Evolutionary conservation across 1,140 invertebrate genomes (phyloP).

Genomic region (Rhopalosiphum padi): DNA sequence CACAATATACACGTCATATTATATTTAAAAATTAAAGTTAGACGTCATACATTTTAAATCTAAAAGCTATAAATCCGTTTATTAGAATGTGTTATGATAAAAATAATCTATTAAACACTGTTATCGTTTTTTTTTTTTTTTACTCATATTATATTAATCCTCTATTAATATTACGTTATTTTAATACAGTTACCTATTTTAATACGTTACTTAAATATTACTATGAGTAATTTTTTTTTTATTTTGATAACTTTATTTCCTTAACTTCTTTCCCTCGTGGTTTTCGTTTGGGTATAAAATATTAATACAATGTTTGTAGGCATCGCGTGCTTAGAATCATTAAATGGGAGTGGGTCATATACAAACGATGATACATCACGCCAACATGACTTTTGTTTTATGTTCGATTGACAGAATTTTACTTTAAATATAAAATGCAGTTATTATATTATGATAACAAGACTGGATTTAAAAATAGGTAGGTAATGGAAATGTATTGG

Average conservation of each 20-base stretch:
- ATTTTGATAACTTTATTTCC: not conserved
- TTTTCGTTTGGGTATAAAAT: not conserved
- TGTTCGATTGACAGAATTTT: conserved; percentile 15
- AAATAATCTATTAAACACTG: no score
- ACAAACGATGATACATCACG: conserved; percentile 51
- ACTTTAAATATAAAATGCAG: not conserved
- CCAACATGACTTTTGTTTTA: conserved; percentile 56
- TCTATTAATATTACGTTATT: not conserved
- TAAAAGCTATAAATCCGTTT: no score
- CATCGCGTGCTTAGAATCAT: conserved; percentile 47
- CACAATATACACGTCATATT: no score
- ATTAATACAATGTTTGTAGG: not conserved
- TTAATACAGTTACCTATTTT: not conserved
- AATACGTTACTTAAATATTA: not conserved
- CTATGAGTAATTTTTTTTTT: not conserved
- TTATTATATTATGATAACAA: conserved; percentile 31
- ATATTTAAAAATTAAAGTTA: no score
- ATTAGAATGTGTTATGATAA: no score
- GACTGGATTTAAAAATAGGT: not conserved
- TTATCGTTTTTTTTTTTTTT: no score
- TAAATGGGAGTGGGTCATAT: conserved; percentile 42
- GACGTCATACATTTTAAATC: no score
- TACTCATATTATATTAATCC: no score
- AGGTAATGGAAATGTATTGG: not conserved
- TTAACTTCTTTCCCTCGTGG: conserved; percentile 24